Conservation (phyloP, 1,140 invertebrate species). For the Galleria mellonella region DNA sequence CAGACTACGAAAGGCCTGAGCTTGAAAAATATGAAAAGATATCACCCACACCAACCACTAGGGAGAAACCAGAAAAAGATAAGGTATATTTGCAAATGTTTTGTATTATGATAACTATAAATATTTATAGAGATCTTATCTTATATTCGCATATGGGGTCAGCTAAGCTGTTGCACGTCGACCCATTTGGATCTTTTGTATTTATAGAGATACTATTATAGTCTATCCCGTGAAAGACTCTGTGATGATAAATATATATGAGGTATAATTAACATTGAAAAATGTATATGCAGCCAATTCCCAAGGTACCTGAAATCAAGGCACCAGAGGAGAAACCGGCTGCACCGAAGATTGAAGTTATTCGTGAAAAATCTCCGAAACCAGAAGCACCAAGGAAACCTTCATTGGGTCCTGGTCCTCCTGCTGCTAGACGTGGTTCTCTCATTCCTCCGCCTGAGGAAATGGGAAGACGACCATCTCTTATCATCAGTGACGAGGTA, state of each 20-base stretch:
- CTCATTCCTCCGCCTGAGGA: conserved; percentile 89
- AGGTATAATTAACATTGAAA: no score
- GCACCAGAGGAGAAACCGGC: conserved; percentile 78
- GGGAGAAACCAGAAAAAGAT: conserved; percentile 63
- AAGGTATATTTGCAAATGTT: conserved; percentile 36
- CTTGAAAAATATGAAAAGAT: conserved; percentile 76
- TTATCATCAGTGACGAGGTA: conserved; percentile 96
- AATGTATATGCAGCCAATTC: conserved; percentile 41
- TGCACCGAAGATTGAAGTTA: conserved; percentile 90
- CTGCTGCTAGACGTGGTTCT: conserved; percentile 83
- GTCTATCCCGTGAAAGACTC: no score
- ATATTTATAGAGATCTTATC: no score
- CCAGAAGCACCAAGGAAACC: conserved; percentile 80
- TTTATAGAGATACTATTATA: no score
- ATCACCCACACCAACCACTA: conserved; percentile 44
- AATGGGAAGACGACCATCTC: conserved; percentile 87
- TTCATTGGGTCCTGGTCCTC: conserved; percentile 82
- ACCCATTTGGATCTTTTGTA: no score
- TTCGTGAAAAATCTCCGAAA: conserved; percentile 83
- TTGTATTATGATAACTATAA: no score
- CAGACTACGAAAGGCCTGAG: conserved; percentile 78
- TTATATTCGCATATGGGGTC: no score
- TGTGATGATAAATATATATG: no score
- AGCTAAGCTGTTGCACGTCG: no score
- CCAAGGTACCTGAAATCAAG: conserved; percentile 84